phyloP scores from a whole-genome alignment of 1,140 invertebrate species.

The Globodera ellingtonae region DNA sequence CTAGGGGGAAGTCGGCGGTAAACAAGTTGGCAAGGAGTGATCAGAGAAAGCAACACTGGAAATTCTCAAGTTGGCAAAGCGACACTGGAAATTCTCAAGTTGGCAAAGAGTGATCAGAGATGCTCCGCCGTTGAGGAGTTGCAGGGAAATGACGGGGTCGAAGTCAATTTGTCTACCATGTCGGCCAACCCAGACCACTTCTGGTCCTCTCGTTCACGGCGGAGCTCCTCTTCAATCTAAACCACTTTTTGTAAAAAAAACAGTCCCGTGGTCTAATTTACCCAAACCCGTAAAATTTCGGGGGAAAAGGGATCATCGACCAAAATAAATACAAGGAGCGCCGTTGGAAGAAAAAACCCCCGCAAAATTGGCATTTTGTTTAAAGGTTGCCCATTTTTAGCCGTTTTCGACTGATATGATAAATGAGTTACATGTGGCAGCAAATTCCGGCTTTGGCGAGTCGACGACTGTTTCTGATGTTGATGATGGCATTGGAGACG shows the following conservation, averaged over 20 bases:
- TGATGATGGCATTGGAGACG: background rate
- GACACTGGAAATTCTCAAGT: too few species aligned
- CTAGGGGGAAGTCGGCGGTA: background rate
- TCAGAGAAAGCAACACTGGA: too few species aligned
- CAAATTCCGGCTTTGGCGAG: background rate
- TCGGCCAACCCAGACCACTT: background rate
- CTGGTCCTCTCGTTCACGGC: background rate
- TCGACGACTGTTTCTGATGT: background rate
- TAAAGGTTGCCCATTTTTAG: too few species aligned
- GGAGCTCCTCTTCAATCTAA: background rate
- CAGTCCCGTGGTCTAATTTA: background rate
- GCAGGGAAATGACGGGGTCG: background rate
- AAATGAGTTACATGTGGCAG: background rate
- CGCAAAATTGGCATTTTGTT: too few species aligned
- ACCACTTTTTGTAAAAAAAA: background rate
- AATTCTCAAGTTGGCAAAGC: too few species aligned
- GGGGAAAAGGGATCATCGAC: too few species aligned
- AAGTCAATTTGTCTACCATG: conserved; percentile 4
- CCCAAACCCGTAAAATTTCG: too few species aligned
- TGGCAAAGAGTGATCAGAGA: too few species aligned
- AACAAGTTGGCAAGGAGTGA: background rate
- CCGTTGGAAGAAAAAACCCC: too few species aligned
- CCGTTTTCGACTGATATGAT: too few species aligned
- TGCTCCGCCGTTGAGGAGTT: too few species aligned
- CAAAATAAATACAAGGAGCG: too few species aligned